Percentiles rank a stretch among this genome's conserved stretches.
phyloP scores from a whole-genome alignment of 2,113 vertebrate species.

The Ivindomyrus marchei region DNA sequence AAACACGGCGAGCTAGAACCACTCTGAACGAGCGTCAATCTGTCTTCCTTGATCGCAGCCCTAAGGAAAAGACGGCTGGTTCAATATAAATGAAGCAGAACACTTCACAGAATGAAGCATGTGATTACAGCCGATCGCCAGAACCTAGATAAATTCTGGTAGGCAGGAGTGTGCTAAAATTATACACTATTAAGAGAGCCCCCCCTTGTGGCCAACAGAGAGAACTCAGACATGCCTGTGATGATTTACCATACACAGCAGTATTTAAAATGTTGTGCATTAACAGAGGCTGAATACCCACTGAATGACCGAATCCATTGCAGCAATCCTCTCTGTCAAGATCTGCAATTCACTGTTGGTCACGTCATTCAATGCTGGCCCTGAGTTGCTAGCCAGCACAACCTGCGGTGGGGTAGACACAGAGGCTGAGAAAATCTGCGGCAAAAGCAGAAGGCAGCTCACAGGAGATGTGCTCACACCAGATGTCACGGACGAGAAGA shows the following conservation, averaged over 20 bases:
- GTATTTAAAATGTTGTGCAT: not conserved
- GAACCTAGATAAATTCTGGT: not conserved
- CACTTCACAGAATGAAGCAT: not conserved
- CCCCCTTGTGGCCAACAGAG: not conserved
- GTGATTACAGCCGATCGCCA: too few relatives aligned
- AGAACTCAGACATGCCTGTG: not conserved
- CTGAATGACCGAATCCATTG: conserved; percentile 82
- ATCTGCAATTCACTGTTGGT: conserved; percentile 88
- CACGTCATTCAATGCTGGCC: conserved; percentile 89
- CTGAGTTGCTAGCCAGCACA: conserved; percentile 91
- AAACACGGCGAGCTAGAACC: conserved; percentile 94
- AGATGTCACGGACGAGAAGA: not conserved
- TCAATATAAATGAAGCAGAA: not conserved
- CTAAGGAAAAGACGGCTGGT: conserved; percentile 50
- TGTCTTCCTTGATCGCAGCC: conserved; percentile 69
- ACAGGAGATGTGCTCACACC: not conserved
- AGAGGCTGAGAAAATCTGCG: not conserved
- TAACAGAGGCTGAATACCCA: conserved; percentile 47
- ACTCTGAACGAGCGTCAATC: conserved; percentile 78
- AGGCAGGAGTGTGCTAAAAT: not conserved
- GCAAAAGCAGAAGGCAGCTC: not conserved
- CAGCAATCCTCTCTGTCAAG: conserved; percentile 77
- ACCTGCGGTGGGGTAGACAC: conserved; percentile 58
- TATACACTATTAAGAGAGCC: not conserved
- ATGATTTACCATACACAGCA: not conserved